phyloP scores from a whole-genome alignment of 2,113 vertebrate genomes.

The Phylloscopus whistleri region DNA sequence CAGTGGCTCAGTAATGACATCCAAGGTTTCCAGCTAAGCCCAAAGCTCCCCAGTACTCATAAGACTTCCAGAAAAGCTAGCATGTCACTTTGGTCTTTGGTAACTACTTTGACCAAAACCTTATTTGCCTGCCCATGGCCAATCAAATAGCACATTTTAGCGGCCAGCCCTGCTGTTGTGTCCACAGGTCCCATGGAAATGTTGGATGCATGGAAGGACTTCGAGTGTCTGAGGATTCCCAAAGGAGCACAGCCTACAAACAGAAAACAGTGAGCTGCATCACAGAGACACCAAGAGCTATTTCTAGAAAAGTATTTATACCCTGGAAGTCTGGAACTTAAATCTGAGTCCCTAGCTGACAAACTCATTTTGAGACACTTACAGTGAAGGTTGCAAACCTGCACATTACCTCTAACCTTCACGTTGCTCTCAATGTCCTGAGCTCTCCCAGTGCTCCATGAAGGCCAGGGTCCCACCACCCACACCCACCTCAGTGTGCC shows the following conservation, averaged over 20 bases:
- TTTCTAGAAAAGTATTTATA: neutral
- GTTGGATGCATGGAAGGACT: neutral
- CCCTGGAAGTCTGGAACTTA: neutral
- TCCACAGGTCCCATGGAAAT: neutral
- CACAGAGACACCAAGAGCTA: neutral
- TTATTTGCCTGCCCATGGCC: slow-evolving; percentile 9
- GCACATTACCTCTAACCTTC: neutral
- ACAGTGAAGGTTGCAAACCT: neutral
- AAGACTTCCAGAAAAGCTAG: neutral
- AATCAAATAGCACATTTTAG: slow-evolving; percentile 17
- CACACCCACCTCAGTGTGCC: neutral
- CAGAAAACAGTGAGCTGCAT: neutral
- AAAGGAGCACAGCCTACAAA: neutral
- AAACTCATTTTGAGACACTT: neutral
- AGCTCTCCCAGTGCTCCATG: neutral
- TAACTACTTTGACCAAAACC: neutral
- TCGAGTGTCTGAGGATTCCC: neutral
- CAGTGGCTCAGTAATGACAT: neutral
- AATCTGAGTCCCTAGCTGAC: neutral
- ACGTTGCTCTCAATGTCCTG: neutral
- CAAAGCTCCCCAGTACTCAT: neutral
- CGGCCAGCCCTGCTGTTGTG: neutral
- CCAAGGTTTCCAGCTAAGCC: slow-evolving; percentile 2
- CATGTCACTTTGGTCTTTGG: neutral
- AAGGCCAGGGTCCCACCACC: neutral